These are phyloP conservation scores for Pemphigus obesinymphae DNA, from an alignment of 1,140 invertebrate genomes.

Conservation along the genomic window DNA sequence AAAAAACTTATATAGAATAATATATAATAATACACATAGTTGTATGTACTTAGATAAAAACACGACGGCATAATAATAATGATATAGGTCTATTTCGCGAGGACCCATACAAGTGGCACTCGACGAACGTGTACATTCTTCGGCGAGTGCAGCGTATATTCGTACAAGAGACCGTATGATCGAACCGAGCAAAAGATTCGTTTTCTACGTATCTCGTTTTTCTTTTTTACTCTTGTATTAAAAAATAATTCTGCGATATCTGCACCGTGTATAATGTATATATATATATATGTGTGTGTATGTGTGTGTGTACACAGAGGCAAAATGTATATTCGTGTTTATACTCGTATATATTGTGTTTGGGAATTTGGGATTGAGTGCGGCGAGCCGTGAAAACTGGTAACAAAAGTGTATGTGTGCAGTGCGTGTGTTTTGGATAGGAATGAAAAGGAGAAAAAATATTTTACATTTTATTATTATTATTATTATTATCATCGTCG, in stretches of 20 bases:
- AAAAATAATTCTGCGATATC: slow-evolving; percentile 35
- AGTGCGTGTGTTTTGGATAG: neutral
- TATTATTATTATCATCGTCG: neutral
- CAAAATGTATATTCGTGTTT: neutral
- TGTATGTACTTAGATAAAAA: neutral
- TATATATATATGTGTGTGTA: neutral
- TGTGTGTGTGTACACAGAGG: neutral
- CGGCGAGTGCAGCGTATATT: neutral
- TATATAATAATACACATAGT: neutral
- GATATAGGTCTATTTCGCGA: neutral
- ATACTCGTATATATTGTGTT: slow-evolving; percentile 31
- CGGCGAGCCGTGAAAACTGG: slow-evolving; percentile 25
- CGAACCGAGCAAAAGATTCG: neutral
- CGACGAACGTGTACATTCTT: slow-evolving; percentile 3
- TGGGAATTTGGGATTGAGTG: slow-evolving; percentile 33
- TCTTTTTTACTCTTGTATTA: slow-evolving; percentile 15
- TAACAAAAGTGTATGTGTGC: slow-evolving; percentile 23
- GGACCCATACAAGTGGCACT: slow-evolving; percentile 34
- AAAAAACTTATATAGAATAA: slow-evolving; percentile 4
- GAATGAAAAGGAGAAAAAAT: neutral
- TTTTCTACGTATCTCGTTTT: neutral
- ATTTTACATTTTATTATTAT: slow-evolving; percentile 27
- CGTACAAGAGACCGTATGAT: slow-evolving; percentile 32
- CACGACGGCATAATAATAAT: slow-evolving; percentile 3
- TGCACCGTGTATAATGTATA: neutral